Evolutionary conservation across 2,888 invertebrate species (phyloP), one percentile per base, ranked within the genome.

Genomic region (Acanthosepion lycidas): DNA sequence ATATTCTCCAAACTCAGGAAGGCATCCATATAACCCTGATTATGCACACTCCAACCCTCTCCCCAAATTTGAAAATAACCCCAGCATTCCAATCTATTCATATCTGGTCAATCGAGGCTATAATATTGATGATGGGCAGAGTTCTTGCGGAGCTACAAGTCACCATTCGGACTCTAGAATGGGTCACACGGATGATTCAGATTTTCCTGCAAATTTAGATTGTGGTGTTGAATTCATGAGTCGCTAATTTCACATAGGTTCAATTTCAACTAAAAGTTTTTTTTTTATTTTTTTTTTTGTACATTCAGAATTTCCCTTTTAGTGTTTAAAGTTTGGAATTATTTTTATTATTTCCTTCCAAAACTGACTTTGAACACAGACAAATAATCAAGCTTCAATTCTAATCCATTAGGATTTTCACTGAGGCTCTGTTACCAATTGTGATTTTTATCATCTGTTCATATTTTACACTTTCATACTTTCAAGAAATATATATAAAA

Each of bases 91-190:
- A 42, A 23, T 94, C 18, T 94, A 94, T 59, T 94, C 94, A 15
- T 94, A 94, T 48, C 42, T 94, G 28, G 94, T 94, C 33, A 94
- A 94, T 23, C 94, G 94, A 26, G 94, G 94, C 23, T 94, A 94
- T 64, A n/a, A 55, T 55, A 55, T 64, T 48, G n/a, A 28, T 48
- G 94, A 94, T 12, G 18, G 33, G 12, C 48, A 94, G 26, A 94
- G 94, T 59, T 94, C 94, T 55, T 55, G n/a, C 0, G 55, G 23
- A 28, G 59, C 20, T 26, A 33, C 59, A 55, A 94, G 94, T 55
- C 94, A 94, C n/a, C 94, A 33, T 53, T 94, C 94, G 3, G 94
- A 94, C 26, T 64, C 48, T n/a, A 64, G 94, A 55, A 42, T 94
- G 64, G 59, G n/a, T 0, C 64, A 94, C 28, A 64, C 94, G 2